Percentiles rank a stretch among this genome's conserved stretches.
phyloP scores from a whole-genome alignment of 1,140 invertebrate species.

The Halictus rubicundus region DNA sequence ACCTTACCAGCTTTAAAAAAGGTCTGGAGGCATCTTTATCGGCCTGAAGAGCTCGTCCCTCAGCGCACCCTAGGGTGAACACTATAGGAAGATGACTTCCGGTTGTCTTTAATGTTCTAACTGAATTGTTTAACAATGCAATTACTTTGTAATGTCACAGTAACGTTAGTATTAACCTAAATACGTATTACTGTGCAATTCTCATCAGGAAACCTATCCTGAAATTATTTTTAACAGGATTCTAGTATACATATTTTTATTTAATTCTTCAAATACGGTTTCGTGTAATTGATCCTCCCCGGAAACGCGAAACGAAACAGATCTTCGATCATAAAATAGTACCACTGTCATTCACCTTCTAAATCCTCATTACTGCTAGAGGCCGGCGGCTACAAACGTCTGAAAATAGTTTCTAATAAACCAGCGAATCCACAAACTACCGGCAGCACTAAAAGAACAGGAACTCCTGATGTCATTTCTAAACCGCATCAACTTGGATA shows the following conservation, averaged over 20 bases:
- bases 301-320: background rate
- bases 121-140: too few relatives aligned
- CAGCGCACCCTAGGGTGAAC: constrained; percentile 1
- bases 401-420: constrained; percentile 46
- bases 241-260: too few relatives aligned
- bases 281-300: background rate
- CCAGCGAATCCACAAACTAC: constrained; percentile 37
- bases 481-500: constrained; percentile 1
- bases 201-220: too few relatives aligned
- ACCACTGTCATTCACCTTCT: constrained; percentile 24
- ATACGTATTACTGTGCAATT: too few relatives aligned
- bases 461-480: constrained; percentile 31
- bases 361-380: constrained; percentile 28
- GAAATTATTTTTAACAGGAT: too few relatives aligned
- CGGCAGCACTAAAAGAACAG: constrained; percentile 37
- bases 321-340: constrained; percentile 12
- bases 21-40: background rate
- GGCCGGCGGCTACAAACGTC: constrained; percentile 23
- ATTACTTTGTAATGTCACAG: too few relatives aligned
- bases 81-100: background rate
- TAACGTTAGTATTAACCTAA: too few relatives aligned
- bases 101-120: background rate
- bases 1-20: background rate
- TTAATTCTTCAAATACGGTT: background rate
- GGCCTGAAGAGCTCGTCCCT: background rate